Evolutionary conservation across 2,888 invertebrate genomes (phyloP).

Genomic region (Clanis bilineata): DNA sequence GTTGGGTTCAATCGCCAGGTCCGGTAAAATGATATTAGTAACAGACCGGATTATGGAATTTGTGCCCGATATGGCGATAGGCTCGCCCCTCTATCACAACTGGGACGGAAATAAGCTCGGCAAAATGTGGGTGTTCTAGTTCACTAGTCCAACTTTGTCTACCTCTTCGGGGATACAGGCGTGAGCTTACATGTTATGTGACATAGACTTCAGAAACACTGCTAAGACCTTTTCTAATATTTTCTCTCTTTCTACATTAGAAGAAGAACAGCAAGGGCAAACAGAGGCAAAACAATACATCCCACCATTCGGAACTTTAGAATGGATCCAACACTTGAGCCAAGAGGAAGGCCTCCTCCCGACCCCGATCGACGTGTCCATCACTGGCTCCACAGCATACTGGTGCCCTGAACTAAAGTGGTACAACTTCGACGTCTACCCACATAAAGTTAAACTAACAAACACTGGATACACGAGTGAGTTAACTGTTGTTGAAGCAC

Average conservation of each 20-base stretch:
- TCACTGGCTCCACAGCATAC: slow-evolving; percentile 60
- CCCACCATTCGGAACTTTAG: slow-evolving; percentile 52
- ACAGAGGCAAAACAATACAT: slow-evolving; percentile 34
- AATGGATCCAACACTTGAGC: slow-evolving; percentile 63
- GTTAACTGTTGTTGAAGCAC: slow-evolving; percentile 28
- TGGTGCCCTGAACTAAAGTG: slow-evolving; percentile 77
- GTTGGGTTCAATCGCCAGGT: no score
- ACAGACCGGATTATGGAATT: no score
- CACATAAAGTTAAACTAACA: slow-evolving; percentile 84
- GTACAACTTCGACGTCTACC: slow-evolving; percentile 81
- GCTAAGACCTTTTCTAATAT: no score
- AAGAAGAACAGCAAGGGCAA: slow-evolving; percentile 38
- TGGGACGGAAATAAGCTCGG: no score
- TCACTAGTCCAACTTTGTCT: no score
- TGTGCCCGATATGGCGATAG: no score
- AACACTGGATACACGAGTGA: slow-evolving; percentile 86
- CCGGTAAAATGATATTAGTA: no score
- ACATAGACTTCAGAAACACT: no score
- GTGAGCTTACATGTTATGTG: no score
- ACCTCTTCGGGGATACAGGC: no score
- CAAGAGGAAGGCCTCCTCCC: slow-evolving; percentile 60
- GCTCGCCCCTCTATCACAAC: no score
- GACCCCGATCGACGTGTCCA: slow-evolving; percentile 65
- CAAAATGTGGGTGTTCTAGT: no score
- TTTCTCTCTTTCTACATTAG: slow-evolving; percentile 24